Conservation (phyloP, 92 coral and sea anemone species). For the Zoanthus sansibaricus region DNA sequence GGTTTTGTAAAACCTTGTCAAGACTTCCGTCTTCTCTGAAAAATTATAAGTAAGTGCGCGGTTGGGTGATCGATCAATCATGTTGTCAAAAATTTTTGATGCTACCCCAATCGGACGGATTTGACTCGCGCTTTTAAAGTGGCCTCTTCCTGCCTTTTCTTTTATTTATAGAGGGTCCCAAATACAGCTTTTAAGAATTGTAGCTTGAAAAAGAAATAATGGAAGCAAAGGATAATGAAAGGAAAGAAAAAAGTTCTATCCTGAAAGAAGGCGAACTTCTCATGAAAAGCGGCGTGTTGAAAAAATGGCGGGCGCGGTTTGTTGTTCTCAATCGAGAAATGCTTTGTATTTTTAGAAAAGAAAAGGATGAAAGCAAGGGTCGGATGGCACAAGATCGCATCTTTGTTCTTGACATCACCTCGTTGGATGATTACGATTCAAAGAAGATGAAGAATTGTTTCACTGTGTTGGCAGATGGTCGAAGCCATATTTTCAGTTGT, state of each 20-base stretch:
- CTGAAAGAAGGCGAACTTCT: conserved; percentile 83
- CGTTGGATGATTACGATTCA: conserved; percentile 82
- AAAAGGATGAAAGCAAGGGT: conserved; percentile 81
- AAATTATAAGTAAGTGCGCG: background rate
- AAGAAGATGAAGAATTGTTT: conserved; percentile 92
- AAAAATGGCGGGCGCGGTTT: conserved; percentile 94
- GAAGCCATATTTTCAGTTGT: conserved; percentile 74
- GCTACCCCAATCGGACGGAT: background rate
- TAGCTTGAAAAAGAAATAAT: background rate
- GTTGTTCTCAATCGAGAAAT: conserved; percentile 85
- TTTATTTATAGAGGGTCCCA: background rate
- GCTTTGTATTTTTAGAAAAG: conserved; percentile 92
- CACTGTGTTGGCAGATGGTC: conserved; percentile 84
- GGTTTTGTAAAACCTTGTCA: background rate
- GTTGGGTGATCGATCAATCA: background rate
- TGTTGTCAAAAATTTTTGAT: background rate
- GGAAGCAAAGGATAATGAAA: conserved; percentile 32
- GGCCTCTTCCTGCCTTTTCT: conserved; percentile 8
- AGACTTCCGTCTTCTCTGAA: background rate
- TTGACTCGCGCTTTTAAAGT: background rate
- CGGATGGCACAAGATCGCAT: conserved; percentile 90
- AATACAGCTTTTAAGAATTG: background rate
- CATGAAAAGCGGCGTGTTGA: conserved; percentile 83
- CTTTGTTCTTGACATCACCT: conserved; percentile 85
- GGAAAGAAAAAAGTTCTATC: conserved; percentile 60